Conservation (phyloP, 2,888 invertebrate genomes). For the Hypselothyrea guttata region DNA sequence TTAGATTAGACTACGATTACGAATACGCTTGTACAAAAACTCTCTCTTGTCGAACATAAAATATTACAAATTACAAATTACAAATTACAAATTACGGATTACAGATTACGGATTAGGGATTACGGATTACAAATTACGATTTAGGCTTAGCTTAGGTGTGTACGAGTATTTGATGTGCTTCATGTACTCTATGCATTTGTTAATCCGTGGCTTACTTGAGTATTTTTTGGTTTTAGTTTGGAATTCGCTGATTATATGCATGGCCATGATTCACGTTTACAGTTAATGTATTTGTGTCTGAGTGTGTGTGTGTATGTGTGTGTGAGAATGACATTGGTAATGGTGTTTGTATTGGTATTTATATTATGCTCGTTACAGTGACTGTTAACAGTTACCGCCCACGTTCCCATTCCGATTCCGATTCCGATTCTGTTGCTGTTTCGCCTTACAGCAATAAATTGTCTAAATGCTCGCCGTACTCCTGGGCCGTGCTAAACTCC, state of each 20-base stretch:
- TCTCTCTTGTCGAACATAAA: slow-evolving; percentile 36
- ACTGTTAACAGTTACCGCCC: slow-evolving; percentile 21
- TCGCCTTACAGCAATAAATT: slow-evolving; percentile 70
- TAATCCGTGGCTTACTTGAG: slow-evolving; percentile 60
- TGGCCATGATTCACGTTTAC: slow-evolving; percentile 71
- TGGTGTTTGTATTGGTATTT: slow-evolving; percentile 46
- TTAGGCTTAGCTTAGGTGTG: slow-evolving; percentile 18
- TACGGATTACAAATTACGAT: background rate
- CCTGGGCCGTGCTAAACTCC: slow-evolving; percentile 78
- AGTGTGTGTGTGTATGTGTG: slow-evolving; percentile 8
- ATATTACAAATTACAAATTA: slow-evolving; percentile 53
- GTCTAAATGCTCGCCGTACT: slow-evolving; percentile 79
- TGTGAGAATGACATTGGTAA: slow-evolving; percentile 47
- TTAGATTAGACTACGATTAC: slow-evolving; percentile 46
- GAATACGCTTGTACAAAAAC: slow-evolving; percentile 27
- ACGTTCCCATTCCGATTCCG: slow-evolving; percentile 18
- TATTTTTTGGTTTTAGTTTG: slow-evolving; percentile 71
- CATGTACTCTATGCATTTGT: slow-evolving; percentile 52
- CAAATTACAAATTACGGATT: slow-evolving; percentile 20
- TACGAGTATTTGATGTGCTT: too few relatives aligned
- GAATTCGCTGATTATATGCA: slow-evolving; percentile 76
- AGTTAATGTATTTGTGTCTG: slow-evolving; percentile 47
- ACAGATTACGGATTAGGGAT: background rate
- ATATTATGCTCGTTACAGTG: slow-evolving; percentile 37
- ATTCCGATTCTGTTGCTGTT: background rate